phyloP scores from a whole-genome alignment of 2,113 vertebrate species.

The Ondatra zibethicus region DNA sequence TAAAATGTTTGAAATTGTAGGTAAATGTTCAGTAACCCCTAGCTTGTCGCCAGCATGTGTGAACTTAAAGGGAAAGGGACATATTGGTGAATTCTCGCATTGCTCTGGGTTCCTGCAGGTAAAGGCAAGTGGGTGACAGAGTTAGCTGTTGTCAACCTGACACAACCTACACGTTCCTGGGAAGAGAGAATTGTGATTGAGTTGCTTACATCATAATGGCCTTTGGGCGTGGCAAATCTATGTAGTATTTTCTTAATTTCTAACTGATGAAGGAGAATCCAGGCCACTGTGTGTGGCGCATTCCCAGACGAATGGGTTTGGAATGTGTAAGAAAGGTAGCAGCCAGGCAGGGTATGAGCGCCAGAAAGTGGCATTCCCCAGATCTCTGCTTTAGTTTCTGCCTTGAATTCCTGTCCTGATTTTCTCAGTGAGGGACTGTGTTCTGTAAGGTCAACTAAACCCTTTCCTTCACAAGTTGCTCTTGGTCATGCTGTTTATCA shows the following conservation, averaged over 20 bases:
- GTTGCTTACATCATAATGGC: neutral
- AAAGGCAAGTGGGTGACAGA: neutral
- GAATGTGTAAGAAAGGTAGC: neutral
- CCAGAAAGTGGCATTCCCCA: neutral
- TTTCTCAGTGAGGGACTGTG: neutral
- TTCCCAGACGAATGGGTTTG: neutral
- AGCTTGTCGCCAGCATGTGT: neutral
- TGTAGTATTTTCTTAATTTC: neutral
- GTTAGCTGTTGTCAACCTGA: neutral
- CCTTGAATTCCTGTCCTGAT: neutral
- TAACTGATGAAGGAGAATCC: neutral
- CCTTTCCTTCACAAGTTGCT: neutral
- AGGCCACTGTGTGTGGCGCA: neutral
- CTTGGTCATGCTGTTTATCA: neutral
- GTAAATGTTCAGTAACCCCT: constrained; percentile 23
- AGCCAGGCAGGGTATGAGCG: no score
- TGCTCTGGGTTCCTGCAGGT: neutral
- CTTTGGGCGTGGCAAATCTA: neutral
- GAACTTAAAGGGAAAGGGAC: constrained; percentile 37
- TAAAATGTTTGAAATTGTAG: constrained; percentile 51
- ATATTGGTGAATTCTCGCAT: neutral
- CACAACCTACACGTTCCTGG: neutral
- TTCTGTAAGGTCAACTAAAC: neutral
- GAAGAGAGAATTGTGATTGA: neutral
- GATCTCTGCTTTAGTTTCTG: neutral